A percentile compares a stretch with the other conserved stretches of the same genome.
Evolutionary conservation across 2,888 invertebrate species (phyloP).

Genomic region (Aproaerema taeniolella): DNA sequence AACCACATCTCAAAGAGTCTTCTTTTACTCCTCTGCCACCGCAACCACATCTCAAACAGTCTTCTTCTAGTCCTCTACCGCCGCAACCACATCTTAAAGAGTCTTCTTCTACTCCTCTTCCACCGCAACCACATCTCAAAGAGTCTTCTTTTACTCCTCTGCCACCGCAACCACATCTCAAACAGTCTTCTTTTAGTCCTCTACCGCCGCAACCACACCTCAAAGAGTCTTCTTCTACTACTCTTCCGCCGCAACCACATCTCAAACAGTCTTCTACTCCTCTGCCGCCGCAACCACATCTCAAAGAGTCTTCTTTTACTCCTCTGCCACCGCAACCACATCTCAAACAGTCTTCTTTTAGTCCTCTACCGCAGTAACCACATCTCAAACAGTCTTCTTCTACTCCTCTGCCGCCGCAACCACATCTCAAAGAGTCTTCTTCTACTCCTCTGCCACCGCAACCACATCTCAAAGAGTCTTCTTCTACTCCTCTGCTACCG

Average conservation of each 20-base stretch:
- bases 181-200: not conserved
- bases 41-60: not conserved
- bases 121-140: slow-evolving; percentile 1
- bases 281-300: not conserved
- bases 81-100: not conserved
- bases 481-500: not conserved
- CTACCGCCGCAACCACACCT: not conserved
- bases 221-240: not conserved
- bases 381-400: slow-evolving; percentile 2
- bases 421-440: not conserved
- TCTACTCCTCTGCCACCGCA: not conserved
- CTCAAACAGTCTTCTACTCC: not conserved
- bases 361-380: not conserved
- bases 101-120: not conserved
- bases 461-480: not conserved
- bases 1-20: slow-evolving; percentile 1
- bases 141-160: not conserved
- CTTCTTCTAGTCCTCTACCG: not conserved
- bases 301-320: not conserved
- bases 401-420: too few species aligned
- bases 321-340: not conserved
- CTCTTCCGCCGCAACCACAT: too few species aligned
- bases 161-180: not conserved
- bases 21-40: not conserved
- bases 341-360: not conserved